These are phyloP conservation scores for Julus scanicus DNA, from an alignment of 2,888 invertebrate genomes.

Conservation along the genomic window DNA sequence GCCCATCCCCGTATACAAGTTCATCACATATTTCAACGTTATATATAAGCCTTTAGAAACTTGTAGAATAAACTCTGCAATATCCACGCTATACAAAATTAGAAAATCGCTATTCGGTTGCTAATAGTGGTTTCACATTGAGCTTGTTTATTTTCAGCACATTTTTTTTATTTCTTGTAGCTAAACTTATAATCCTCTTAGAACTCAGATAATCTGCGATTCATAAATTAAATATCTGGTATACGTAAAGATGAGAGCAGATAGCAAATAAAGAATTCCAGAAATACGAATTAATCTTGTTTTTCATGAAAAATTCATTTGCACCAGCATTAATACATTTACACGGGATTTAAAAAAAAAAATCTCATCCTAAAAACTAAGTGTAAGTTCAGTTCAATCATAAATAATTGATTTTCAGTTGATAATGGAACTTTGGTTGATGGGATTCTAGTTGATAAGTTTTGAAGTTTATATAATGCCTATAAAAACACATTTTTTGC, in stretches of 20 bases:
- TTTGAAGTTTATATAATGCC: too few species aligned
- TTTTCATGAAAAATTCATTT: background rate
- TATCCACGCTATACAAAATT: background rate
- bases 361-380: too few species aligned
- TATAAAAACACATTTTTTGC: too few species aligned
- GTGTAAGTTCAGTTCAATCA: too few species aligned
- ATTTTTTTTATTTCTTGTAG: background rate
- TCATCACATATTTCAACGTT: background rate
- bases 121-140: background rate
- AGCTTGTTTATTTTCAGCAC: background rate
- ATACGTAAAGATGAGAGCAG: background rate
- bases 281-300: background rate
- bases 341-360: background rate
- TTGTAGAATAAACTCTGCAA: background rate
- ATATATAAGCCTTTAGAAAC: too few species aligned
- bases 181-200: background rate
- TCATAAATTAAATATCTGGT: slow-evolving; percentile 6
- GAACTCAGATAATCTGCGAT: background rate
- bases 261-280: background rate
- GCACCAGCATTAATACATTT: background rate
- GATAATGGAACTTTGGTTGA: too few species aligned
- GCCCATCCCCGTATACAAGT: background rate
- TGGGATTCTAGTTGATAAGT: too few species aligned
- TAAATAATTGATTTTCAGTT: too few species aligned
- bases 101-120: background rate